A percentile compares a stretch with the other conserved stretches of the same genome.
These are phyloP conservation scores for Chymomyza amoena DNA, from an alignment of 2,888 invertebrate species.

Conservation along the genomic window DNA sequence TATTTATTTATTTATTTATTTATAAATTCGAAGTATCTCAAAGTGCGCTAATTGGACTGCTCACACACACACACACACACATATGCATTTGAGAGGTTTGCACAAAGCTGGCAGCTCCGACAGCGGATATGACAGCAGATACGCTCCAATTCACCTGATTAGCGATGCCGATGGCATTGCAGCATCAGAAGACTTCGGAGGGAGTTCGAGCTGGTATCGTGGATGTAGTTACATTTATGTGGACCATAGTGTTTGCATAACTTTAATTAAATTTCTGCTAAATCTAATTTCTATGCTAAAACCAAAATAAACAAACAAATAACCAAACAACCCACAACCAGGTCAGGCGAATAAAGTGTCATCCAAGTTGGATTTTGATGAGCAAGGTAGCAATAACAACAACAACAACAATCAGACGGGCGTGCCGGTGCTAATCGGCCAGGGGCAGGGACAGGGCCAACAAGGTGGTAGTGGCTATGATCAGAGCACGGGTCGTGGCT, in stretches of 20 bases:
- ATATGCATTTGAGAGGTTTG: neutral
- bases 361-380: slow-evolving; percentile 78
- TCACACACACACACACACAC: slow-evolving; percentile 16
- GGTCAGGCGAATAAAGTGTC: slow-evolving; percentile 75
- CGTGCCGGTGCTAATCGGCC: slow-evolving; percentile 49
- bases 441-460: slow-evolving; percentile 27
- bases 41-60: slow-evolving; percentile 56
- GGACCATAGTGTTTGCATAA: slow-evolving; percentile 54
- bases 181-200: neutral
- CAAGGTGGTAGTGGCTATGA: slow-evolving; percentile 27
- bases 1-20: slow-evolving; percentile 19
- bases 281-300: slow-evolving; percentile 71
- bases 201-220: neutral
- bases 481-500: slow-evolving; percentile 47
- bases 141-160: slow-evolving; percentile 60
- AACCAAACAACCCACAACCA: slow-evolving; percentile 38
- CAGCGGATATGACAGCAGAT: slow-evolving; percentile 18
- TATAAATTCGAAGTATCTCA: slow-evolving; percentile 56
- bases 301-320: slow-evolving; percentile 56
- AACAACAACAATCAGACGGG: slow-evolving; percentile 60
- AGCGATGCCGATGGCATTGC: slow-evolving; percentile 17
- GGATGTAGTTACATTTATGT: neutral
- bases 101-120: slow-evolving; percentile 13
- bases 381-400: slow-evolving; percentile 50
- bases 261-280: slow-evolving; percentile 64